Conservation (phyloP, 2,888 invertebrate genomes). For the Cephus rjabovi region DNA sequence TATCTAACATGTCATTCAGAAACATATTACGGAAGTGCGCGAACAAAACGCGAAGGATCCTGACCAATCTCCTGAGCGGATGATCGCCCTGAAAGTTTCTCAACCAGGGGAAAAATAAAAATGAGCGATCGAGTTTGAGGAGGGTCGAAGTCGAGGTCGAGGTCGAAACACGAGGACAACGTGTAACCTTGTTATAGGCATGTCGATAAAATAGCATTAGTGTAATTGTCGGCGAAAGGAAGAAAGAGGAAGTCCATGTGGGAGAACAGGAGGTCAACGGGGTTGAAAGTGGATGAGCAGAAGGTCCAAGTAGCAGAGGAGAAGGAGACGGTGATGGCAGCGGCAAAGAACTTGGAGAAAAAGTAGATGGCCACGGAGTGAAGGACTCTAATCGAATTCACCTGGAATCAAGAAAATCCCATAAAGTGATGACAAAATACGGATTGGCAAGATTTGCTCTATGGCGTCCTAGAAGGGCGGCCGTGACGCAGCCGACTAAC, state of each 20-base stretch:
- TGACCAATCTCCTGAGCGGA: conserved; percentile 25
- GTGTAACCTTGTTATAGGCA: not conserved
- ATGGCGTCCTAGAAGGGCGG: conserved; percentile 61
- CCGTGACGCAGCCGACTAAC: conserved; percentile 56
- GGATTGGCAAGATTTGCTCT: conserved; percentile 60
- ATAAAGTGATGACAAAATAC: conserved; percentile 58
- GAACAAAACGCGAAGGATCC: conserved; percentile 47
- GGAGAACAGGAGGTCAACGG: not conserved
- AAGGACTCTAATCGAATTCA: too few species aligned
- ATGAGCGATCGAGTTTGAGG: not conserved
- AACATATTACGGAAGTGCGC: conserved; percentile 51
- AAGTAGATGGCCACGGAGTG: too few species aligned
- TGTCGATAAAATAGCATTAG: conserved; percentile 5
- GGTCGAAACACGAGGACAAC: not conserved
- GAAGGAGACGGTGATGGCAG: not conserved
- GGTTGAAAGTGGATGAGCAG: not conserved
- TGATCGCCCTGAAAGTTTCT: not conserved
- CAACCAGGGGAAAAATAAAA: not conserved
- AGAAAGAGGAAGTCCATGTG: not conserved
- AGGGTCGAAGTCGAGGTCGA: not conserved
- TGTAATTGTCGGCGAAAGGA: not conserved
- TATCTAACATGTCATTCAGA: conserved; percentile 46
- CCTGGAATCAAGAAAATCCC: too few species aligned
- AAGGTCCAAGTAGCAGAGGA: not conserved
- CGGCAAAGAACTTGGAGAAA: not conserved